These are phyloP conservation scores for Drosophila leontia DNA, from an alignment of 1,140 invertebrate species.

Conservation along the genomic window DNA sequence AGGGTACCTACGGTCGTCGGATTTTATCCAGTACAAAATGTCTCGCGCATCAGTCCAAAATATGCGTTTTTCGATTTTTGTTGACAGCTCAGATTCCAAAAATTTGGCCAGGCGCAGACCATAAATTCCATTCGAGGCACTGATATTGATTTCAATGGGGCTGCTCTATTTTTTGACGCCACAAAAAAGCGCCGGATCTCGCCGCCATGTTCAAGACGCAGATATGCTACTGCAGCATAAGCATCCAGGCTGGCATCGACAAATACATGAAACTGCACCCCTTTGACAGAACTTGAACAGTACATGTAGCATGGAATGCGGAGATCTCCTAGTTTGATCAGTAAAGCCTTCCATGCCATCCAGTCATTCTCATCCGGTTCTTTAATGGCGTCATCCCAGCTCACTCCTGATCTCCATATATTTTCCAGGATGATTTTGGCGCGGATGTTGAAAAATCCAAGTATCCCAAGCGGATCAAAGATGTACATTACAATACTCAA, in stretches of 20 bases:
- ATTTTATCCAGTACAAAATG: neutral
- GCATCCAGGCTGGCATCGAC: neutral
- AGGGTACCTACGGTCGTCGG: neutral
- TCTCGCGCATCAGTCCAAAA: slow-evolving; percentile 1
- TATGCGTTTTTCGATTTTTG: neutral
- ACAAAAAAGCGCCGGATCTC: neutral
- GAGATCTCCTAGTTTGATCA: neutral
- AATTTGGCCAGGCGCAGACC: neutral
- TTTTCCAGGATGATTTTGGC: neutral
- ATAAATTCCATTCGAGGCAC: neutral
- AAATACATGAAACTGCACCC: neutral
- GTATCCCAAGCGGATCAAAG: neutral
- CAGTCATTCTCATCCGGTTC: neutral
- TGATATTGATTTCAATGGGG: neutral
- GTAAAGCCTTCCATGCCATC: neutral
- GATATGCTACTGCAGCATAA: neutral
- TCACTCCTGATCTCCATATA: neutral
- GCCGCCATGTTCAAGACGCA: neutral
- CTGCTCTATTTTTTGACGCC: neutral
- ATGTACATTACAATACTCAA: neutral
- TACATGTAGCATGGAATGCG: neutral
- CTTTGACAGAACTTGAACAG: neutral
- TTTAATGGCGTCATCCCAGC: neutral
- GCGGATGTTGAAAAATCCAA: neutral
- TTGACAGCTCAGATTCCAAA: neutral